A percentile compares a stretch with the other conserved stretches of the same genome.
These are phyloP conservation scores for Parnassius orleans DNA, from an alignment of 2,888 invertebrate species.

Conservation along the genomic window DNA sequence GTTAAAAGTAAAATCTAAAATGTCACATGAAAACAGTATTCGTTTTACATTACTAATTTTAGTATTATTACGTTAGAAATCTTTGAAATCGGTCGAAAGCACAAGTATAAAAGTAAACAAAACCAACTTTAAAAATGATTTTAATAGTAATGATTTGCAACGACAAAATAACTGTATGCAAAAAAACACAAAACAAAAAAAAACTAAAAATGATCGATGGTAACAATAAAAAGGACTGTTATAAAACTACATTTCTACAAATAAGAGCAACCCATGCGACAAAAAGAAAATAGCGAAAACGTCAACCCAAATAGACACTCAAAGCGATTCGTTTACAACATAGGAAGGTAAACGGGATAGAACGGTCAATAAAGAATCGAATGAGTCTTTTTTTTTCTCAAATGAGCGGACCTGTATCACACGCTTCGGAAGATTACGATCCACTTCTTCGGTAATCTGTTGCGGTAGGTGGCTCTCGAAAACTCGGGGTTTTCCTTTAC, in stretches of 20 bases:
- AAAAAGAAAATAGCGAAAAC: conserved; percentile 14
- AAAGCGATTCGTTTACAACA: conserved; percentile 56
- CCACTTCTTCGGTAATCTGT: conserved; percentile 97
- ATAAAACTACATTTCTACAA: conserved; percentile 53
- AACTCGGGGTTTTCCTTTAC: conserved; percentile 98
- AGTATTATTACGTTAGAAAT: too few species aligned
- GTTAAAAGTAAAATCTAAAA: neutral
- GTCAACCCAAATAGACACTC: conserved; percentile 43
- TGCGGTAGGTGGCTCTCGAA: conserved; percentile 97
- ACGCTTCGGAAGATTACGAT: conserved; percentile 94
- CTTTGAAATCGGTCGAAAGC: too few species aligned
- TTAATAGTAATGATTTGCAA: conserved; percentile 25
- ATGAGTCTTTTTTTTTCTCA: conserved; percentile 64
- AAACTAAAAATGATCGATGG: conserved; percentile 29
- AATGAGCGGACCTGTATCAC: conserved; percentile 85
- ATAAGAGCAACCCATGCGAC: conserved; percentile 56
- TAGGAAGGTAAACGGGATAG: conserved; percentile 11
- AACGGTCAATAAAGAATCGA: conserved; percentile 43
- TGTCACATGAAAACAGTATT: too few species aligned
- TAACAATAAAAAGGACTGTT: conserved; percentile 46
- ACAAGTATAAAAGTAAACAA: too few species aligned
- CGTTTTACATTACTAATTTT: too few species aligned
- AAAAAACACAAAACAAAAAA: conserved; percentile 53
- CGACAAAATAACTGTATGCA: too few species aligned
- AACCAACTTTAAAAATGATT: too few species aligned